A percentile compares a stretch with the other conserved stretches of the same genome.
These are phyloP conservation scores for Odocoileus hemionus DNA, from an alignment of 2,113 vertebrate species.

Conservation along the genomic window DNA sequence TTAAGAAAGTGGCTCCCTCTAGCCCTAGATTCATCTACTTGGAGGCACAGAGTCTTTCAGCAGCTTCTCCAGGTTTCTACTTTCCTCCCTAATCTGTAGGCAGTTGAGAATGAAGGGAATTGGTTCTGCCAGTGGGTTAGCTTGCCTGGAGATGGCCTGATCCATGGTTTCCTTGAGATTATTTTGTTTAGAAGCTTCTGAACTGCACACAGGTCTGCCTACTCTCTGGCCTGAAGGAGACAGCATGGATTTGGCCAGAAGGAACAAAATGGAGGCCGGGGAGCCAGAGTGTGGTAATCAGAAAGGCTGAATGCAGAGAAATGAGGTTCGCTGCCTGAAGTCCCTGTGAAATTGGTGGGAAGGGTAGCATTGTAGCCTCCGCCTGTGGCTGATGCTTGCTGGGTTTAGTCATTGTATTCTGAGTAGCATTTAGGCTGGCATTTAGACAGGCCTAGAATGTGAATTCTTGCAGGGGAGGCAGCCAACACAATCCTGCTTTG, in stretches of 20 bases:
- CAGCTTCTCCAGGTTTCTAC: neutral
- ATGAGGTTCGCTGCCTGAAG: neutral
- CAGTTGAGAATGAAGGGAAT: neutral
- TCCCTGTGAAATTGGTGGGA: neutral
- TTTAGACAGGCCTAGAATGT: constrained; percentile 65
- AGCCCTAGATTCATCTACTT: neutral
- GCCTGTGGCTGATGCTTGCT: neutral
- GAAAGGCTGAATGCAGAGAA: constrained; percentile 6
- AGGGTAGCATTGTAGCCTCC: neutral
- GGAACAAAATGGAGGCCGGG: neutral
- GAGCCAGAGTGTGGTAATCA: neutral
- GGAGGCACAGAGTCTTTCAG: neutral
- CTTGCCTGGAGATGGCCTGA: neutral
- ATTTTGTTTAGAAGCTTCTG: constrained; percentile 29
- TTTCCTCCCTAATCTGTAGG: neutral
- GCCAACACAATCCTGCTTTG: constrained; percentile 68
- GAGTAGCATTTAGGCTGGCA: constrained; percentile 58
- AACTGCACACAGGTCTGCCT: neutral
- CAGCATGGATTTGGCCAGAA: neutral
- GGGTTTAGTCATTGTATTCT: constrained; percentile 29
- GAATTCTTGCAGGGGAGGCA: constrained; percentile 71
- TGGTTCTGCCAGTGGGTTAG: neutral
- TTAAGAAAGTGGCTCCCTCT: neutral
- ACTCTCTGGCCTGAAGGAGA: neutral
- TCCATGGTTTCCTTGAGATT: neutral